Evolutionary conservation across 2,888 invertebrate species (phyloP), one percentile per base, ranked within the genome.

Genomic region (Pyralis farinalis): DNA sequence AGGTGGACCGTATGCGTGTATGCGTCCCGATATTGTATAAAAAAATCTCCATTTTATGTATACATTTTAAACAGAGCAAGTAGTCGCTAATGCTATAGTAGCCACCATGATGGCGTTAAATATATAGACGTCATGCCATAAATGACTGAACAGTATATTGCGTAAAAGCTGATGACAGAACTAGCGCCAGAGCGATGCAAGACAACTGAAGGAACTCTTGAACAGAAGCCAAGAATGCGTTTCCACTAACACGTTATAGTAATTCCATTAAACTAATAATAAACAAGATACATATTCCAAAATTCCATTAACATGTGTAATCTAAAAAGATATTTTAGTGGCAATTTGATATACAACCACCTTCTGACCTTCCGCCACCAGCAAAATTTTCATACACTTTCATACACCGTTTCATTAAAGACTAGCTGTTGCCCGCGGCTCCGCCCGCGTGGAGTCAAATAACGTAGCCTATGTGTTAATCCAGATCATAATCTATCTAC

Each of bases 151-250:
- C 42, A 41, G 41, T 34, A 37, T 45, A 38, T 45, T 37, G 43
- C 44, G 49, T 39, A 47, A 44, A 35, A 28, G 34, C 29, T 35
- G 51, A 50, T 55, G 61, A 59, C 56, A 59, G 46, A 45, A 41
- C 45, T 53, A 55, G 55, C 55, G 58, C 54, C 52, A 39, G 49
- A 37, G 21, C 10, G 37, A 40, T 34, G 37, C 37, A 37, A 41
- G 45, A 41, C 44, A 45, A 36, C 34, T 5, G 9, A 28, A 22
- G 32, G 22, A 27, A 28, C 37, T 34, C 25, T 46, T 44, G 46
- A 42, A 40, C 40, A 22, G 16, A 3, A 25, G 43, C 45, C 43
- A 45, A 43, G 35, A 36, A 40, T 42, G 22, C 39, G 10, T 28
- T 39, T 28, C 39, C 20, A 39, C 28, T 39, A 33, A 39, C 33